These are phyloP conservation scores for Aplysina aerophoba DNA, from an alignment of 37 sponge, comb jelly and placozoan species.

Conservation along the genomic window DNA sequence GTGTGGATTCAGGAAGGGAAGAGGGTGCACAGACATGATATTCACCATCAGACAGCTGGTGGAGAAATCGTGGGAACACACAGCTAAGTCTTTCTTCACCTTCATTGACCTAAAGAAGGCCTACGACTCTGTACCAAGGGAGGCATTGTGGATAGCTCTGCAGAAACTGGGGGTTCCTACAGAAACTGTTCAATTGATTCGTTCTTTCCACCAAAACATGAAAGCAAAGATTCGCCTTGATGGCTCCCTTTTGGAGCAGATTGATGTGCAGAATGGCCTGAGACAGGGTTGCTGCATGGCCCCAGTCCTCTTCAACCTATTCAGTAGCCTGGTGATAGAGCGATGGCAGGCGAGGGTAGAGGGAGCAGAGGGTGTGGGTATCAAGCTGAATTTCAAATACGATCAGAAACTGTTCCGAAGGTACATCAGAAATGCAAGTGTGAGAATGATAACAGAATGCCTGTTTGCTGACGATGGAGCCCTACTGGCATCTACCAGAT, in stretches of 20 bases:
- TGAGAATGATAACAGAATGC: not conserved
- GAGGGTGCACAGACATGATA: slow-evolving; percentile 9
- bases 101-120: slow-evolving; percentile 23
- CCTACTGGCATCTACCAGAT: slow-evolving; percentile 24
- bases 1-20: slow-evolving; percentile 24
- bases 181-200: not conserved
- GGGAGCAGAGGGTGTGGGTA: slow-evolving; percentile 23
- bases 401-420: slow-evolving; percentile 10
- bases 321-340: not conserved
- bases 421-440: slow-evolving; percentile 3
- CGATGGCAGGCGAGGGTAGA: slow-evolving; percentile 12
- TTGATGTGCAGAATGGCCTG: slow-evolving; percentile 19
- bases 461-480: slow-evolving; percentile 38
- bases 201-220: slow-evolving; percentile 13
- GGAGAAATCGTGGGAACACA: slow-evolving; percentile 17
- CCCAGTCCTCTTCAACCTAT: slow-evolving; percentile 13
- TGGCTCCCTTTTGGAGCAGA: not conserved
- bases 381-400: not conserved
- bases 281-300: slow-evolving; percentile 25
- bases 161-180: slow-evolving; percentile 20
- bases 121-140: slow-evolving; percentile 13
- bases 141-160: slow-evolving; percentile 25
- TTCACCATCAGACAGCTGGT: slow-evolving; percentile 26
- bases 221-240: not conserved
- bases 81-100: slow-evolving; percentile 9